These are phyloP conservation scores for Strix uralensis DNA, from an alignment of 2,113 vertebrate genomes.

Conservation along the genomic window DNA sequence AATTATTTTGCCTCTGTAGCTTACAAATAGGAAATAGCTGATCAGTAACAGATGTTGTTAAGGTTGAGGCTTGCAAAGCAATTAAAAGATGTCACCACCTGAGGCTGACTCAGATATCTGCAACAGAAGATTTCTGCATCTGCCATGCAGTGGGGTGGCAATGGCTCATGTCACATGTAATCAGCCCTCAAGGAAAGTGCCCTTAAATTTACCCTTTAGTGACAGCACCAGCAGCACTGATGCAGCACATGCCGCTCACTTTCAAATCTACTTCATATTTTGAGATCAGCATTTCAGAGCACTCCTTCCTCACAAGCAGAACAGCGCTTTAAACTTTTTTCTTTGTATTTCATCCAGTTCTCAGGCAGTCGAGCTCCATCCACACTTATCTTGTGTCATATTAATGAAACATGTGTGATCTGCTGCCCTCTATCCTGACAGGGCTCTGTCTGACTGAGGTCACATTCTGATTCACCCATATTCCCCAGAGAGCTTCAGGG, in stretches of 20 bases:
- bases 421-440: not conserved
- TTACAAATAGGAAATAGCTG: not conserved
- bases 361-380: accelerated
- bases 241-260: not conserved
- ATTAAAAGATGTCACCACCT: not conserved
- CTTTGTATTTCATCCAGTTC: not conserved
- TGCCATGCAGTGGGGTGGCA: not conserved
- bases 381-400: accelerated
- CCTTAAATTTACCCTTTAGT: not conserved
- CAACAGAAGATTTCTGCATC: not conserved
- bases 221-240: not conserved
- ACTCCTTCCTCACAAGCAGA: not conserved
- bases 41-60: not conserved
- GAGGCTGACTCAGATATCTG: not conserved
- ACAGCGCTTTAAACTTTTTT: not conserved
- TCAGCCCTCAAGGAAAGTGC: not conserved
- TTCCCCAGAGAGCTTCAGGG: not conserved
- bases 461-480: not conserved
- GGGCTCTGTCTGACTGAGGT: not conserved
- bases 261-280: not conserved
- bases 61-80: not conserved
- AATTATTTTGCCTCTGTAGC: not conserved
- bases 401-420: not conserved
- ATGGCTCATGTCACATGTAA: not conserved
- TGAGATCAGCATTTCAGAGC: not conserved